Conservation (phyloP, 1,140 invertebrate genomes). For the Hyposmocoma kahamanoa region DNA sequence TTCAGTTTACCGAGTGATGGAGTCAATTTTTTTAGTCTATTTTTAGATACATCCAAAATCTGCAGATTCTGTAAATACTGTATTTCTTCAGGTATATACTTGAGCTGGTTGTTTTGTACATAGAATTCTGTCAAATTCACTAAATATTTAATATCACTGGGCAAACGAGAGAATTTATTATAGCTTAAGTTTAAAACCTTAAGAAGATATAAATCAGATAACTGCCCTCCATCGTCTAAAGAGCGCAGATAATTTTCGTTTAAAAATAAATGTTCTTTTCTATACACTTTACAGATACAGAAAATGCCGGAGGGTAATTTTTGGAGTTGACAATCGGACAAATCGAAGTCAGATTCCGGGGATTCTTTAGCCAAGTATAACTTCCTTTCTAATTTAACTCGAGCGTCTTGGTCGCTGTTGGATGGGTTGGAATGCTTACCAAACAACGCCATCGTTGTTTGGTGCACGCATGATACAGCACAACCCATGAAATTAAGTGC, state of each 20-base stretch:
- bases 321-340: constrained; percentile 81
- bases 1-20: constrained; percentile 77
- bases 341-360: constrained; percentile 83
- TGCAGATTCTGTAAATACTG: constrained; percentile 76
- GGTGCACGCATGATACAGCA: constrained; percentile 52
- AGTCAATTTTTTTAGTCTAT: constrained; percentile 80
- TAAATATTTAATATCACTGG: constrained; percentile 77
- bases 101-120: constrained; percentile 78
- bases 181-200: constrained; percentile 81
- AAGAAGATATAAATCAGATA: constrained; percentile 80
- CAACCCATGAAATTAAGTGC: constrained; percentile 57
- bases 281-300: constrained; percentile 84
- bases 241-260: constrained; percentile 80
- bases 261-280: constrained; percentile 81
- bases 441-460: constrained; percentile 59
- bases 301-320: constrained; percentile 83
- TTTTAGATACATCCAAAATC: constrained; percentile 81
- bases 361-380: constrained; percentile 83
- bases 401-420: constrained; percentile 68
- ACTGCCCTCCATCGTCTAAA: constrained; percentile 80
- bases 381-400: constrained; percentile 81
- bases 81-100: constrained; percentile 80
- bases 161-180: constrained; percentile 80
- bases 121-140: constrained; percentile 79
- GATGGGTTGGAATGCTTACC: constrained; percentile 28